Conservation (phyloP, 1,140 invertebrate species). For the Dendrolimus punctatus region DNA sequence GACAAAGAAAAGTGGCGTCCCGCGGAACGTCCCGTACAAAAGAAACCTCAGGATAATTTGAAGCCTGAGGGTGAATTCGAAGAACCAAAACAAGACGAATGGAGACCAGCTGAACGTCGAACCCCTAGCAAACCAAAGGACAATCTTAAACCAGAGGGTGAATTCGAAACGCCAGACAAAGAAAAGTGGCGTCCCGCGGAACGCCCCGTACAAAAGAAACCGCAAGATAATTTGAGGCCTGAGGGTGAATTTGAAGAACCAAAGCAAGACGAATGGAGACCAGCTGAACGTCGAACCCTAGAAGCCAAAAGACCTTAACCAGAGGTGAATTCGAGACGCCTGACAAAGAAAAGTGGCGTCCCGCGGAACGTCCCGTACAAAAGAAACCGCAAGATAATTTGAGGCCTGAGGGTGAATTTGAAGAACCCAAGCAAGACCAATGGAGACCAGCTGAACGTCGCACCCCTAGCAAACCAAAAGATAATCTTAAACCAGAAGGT, state of each 20-base stretch:
- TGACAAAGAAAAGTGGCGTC: constrained; percentile 68
- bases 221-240: constrained; percentile 72
- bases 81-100: constrained; percentile 45
- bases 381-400: constrained; percentile 72
- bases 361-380: constrained; percentile 65
- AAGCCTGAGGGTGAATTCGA: constrained; percentile 69
- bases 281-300: constrained; percentile 48
- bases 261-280: constrained; percentile 45
- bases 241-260: constrained; percentile 74
- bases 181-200: constrained; percentile 69
- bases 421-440: constrained; percentile 63
- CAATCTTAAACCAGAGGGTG: constrained; percentile 72
- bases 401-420: constrained; percentile 78
- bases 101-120: constrained; percentile 54
- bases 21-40: constrained; percentile 26
- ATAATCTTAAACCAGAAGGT: constrained; percentile 75
- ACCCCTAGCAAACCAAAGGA: constrained; percentile 37
- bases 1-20: constrained; percentile 15
- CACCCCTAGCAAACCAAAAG: constrained; percentile 57
- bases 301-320: constrained; percentile 61
- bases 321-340: constrained; percentile 63
- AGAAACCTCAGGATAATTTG: constrained; percentile 17
- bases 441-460: constrained; percentile 69
- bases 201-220: constrained; percentile 62
- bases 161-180: constrained; percentile 69